Evolutionary conservation across 2,797 vertebrate genomes (phyloP).

Genomic region (Vespertilio murinus): DNA sequence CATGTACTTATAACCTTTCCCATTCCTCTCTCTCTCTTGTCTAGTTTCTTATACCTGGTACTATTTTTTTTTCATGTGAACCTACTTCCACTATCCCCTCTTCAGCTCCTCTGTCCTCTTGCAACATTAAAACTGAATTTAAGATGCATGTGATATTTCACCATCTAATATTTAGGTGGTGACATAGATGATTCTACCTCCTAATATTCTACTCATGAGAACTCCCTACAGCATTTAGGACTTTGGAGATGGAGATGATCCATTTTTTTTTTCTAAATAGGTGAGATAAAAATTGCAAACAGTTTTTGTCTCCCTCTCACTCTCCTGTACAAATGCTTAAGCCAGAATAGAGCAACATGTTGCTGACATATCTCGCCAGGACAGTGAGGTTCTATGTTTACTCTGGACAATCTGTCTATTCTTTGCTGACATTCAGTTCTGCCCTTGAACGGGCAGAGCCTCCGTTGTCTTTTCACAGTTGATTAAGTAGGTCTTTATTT

Average conservation of each 20-base stretch:
- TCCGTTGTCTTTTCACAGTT: not conserved
- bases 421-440: not conserved
- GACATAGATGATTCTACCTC: not conserved
- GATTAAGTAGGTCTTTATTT: constrained; percentile 34
- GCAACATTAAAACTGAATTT: not conserved
- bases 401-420: not conserved
- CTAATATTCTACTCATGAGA: not conserved
- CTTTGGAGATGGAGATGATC: not conserved
- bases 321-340: not conserved
- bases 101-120: not conserved
- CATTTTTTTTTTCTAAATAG: not conserved
- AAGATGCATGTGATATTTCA: not conserved
- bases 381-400: not conserved
- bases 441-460: not conserved
- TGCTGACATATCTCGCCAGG: not conserved
- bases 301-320: not conserved
- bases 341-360: not conserved
- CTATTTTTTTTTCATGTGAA: not conserved
- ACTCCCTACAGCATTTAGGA: not conserved
- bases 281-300: not conserved
- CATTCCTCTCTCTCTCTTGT: not conserved
- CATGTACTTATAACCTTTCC: not conserved
- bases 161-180: not conserved
- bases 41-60: not conserved
- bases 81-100: not conserved